Evolutionary conservation across 2,113 vertebrate genomes (phyloP), one percentile per base, ranked within the genome.

Genomic region (Gobiocypris rarus): DNA sequence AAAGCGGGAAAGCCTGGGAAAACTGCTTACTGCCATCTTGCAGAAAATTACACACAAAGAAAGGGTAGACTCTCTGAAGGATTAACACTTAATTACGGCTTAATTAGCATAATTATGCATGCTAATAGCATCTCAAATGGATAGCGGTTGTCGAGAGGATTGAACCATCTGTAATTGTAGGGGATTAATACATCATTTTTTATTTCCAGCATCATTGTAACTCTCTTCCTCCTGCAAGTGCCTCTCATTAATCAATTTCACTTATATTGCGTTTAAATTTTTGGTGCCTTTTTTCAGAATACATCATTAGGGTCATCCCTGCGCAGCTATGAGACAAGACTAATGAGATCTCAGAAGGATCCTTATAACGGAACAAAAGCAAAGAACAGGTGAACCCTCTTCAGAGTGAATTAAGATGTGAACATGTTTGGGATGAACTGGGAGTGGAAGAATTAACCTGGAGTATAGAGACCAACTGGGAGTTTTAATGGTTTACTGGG

Each of bases 61-160:
- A 98, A 96, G 95, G 95, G 41, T 70, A 91, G 89, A 90, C 90
- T 95, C 97, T 98, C 97, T 93, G 93, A 97, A 98, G 97, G 98
- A 98, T 98, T 96, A 96, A 95, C 95, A 95, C 96, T 97, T 99
- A 98, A 99, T 99, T 98, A 97, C 96, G 96, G 96, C 95, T 97
- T 98, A 98, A 99, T 99, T 99, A 97, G 96, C 97, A 98, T 98
- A 98, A 99, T 98, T 98, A 98, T 98, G 97, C 97, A 97, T 97
- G 96, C 97, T 98, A 98, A 99, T 98, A 96, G 96, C 96, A 98
- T 98, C 97, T 98, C 97, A 96, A 97, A 97, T 98, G 97, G 98
- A 97, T 97, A 97, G 97, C 96, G 96, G 96, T 98, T 98, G 97
- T 98, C 97, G 97, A 96, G 97, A 97, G 97, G 96, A 95, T 96